phyloP scores from a whole-genome alignment of 2,113 vertebrate genomes.

The Paradoxurus hermaphroditus region DNA sequence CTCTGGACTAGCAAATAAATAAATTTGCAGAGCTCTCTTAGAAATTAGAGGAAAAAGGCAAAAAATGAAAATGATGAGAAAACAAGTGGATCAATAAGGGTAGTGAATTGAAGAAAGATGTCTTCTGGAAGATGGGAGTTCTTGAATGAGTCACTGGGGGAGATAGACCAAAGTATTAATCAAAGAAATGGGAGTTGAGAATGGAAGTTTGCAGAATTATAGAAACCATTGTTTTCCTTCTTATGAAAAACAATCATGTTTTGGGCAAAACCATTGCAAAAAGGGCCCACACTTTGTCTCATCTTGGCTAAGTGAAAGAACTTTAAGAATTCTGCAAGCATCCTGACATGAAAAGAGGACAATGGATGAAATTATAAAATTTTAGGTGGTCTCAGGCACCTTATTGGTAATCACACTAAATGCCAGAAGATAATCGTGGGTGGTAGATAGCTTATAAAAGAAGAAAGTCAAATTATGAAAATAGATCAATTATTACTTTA shows the following conservation, averaged over 20 bases:
- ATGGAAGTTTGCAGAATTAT: not conserved
- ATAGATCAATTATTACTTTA: not conserved
- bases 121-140: not conserved
- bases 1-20: not conserved
- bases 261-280: not conserved
- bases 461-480: not conserved
- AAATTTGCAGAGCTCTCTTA: not conserved
- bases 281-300: accelerated
- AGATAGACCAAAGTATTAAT: not conserved
- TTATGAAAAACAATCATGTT: not conserved
- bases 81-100: not conserved
- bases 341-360: not conserved
- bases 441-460: not conserved
- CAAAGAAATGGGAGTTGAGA: not conserved
- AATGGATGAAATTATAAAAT: not conserved
- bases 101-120: not conserved
- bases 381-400: not conserved
- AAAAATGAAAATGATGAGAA: not conserved
- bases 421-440: not conserved
- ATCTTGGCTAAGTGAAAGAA: not conserved
- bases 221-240: not conserved
- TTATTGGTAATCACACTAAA: not conserved
- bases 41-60: not conserved
- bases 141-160: not conserved
- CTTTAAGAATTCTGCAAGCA: not conserved